These are phyloP conservation scores for Cavia porcellus DNA, from an alignment of 2,113 vertebrate species.

Conservation along the genomic window DNA sequence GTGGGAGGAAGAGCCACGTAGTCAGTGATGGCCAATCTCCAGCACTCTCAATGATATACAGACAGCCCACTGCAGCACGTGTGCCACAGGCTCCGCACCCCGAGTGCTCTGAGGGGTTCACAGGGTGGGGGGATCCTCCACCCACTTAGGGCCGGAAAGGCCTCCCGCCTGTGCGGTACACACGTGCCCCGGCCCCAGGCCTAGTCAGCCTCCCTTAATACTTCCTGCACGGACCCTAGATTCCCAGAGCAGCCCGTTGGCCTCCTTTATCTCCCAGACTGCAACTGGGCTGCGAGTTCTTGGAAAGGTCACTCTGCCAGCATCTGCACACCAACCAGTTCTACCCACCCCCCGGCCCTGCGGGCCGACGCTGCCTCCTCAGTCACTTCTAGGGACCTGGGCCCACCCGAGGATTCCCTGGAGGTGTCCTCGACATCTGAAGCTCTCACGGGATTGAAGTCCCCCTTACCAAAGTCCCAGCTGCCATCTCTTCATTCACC, in stretches of 20 bases:
- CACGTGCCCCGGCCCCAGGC: neutral
- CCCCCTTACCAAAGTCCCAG: neutral
- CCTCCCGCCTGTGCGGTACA: neutral
- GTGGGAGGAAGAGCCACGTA: neutral
- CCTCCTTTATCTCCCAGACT: too few relatives aligned
- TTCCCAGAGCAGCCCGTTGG: neutral
- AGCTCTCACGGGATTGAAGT: neutral
- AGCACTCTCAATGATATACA: neutral
- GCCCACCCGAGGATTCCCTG: neutral
- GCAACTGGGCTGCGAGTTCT: neutral
- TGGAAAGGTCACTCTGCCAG: neutral
- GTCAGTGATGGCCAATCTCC: neutral
- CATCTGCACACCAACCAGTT: neutral
- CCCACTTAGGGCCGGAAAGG: neutral
- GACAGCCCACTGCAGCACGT: neutral
- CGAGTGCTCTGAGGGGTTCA: neutral
- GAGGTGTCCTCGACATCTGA: neutral
- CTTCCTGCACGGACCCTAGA: neutral
- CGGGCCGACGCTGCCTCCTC: neutral
- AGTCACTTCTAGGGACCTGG: neutral
- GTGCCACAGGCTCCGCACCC: neutral
- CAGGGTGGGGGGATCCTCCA: neutral
- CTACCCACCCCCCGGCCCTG: neutral
- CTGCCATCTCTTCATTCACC: neutral
- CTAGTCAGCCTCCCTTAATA: neutral